Evolutionary conservation across 1,140 invertebrate species (phyloP).

Genomic region (Ostrea denselamellosa): DNA sequence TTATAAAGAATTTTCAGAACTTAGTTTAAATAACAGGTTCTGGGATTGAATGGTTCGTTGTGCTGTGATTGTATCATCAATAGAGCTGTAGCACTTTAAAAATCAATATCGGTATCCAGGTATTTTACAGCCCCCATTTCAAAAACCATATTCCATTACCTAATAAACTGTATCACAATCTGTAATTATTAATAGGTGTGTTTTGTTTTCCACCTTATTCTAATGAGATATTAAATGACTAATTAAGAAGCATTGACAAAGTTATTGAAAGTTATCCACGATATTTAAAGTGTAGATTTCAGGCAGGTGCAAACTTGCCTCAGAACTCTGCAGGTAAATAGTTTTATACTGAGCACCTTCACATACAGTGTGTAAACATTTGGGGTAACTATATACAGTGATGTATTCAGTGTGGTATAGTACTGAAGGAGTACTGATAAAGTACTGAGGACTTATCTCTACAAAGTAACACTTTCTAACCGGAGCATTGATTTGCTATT

Average conservation of each 20-base stretch:
- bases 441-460: neutral
- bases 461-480: neutral
- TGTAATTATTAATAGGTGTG: neutral
- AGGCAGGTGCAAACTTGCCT: slow-evolving; percentile 21
- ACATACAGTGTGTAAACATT: neutral
- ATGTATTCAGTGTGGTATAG: neutral
- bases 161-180: neutral
- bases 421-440: neutral
- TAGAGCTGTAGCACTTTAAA: neutral
- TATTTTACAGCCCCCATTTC: neutral
- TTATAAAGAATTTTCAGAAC: neutral
- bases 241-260: slow-evolving; percentile 9
- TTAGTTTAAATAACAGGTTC: neutral
- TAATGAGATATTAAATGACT: neutral
- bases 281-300: slow-evolving; percentile 35
- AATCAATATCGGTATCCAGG: slow-evolving; percentile 34
- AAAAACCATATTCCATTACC: neutral
- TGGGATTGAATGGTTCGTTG: neutral
- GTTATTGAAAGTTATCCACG: neutral
- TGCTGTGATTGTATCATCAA: slow-evolving; percentile 26
- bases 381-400: neutral
- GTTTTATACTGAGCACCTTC: neutral
- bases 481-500: neutral
- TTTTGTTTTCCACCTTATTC: neutral
- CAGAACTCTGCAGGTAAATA: slow-evolving; percentile 3